Percentiles rank a stretch among this genome's conserved stretches.
Conservation (phyloP, 2,888 invertebrate species). For the Halictus ligatus region DNA sequence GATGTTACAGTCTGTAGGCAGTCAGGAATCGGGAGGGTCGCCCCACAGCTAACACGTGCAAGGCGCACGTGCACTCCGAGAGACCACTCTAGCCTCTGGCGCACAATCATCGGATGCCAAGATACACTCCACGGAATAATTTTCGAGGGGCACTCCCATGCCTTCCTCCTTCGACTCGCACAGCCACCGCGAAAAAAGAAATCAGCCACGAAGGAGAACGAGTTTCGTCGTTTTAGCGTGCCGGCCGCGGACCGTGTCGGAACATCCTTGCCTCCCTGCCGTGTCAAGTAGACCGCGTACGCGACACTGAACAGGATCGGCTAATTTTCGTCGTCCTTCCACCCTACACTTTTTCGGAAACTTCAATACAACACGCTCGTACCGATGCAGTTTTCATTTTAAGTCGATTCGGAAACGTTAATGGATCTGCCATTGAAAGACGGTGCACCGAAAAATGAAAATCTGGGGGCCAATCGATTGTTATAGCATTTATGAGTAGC, state of each 20-base stretch:
- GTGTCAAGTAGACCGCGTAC: not conserved
- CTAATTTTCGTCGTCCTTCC: not conserved
- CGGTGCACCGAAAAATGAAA: too few species aligned
- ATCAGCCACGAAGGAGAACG: conserved; percentile 57
- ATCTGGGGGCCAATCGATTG: too few species aligned
- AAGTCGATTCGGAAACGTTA: not conserved
- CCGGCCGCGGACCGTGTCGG: not conserved
- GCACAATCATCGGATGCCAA: conserved; percentile 83
- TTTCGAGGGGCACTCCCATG: conserved; percentile 76
- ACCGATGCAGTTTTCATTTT: not conserved
- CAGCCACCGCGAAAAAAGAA: conserved; percentile 52
- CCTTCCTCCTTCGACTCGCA: conserved; percentile 52
- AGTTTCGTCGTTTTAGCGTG: conserved; percentile 47
- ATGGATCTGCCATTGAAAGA: not conserved
- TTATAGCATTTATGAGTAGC: too few species aligned
- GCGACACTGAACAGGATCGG: not conserved
- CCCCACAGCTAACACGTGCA: conserved; percentile 83
- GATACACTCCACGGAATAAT: conserved; percentile 83
- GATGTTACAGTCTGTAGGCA: conserved; percentile 81
- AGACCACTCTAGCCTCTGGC: conserved; percentile 82
- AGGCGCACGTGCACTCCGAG: conserved; percentile 82
- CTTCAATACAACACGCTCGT: too few species aligned
- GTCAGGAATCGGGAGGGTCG: conserved; percentile 82
- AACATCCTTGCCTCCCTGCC: conserved; percentile 17
- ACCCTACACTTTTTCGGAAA: not conserved